These are phyloP conservation scores for Eulemur rubriventer DNA, from an alignment of 2,797 vertebrate species.

Conservation along the genomic window DNA sequence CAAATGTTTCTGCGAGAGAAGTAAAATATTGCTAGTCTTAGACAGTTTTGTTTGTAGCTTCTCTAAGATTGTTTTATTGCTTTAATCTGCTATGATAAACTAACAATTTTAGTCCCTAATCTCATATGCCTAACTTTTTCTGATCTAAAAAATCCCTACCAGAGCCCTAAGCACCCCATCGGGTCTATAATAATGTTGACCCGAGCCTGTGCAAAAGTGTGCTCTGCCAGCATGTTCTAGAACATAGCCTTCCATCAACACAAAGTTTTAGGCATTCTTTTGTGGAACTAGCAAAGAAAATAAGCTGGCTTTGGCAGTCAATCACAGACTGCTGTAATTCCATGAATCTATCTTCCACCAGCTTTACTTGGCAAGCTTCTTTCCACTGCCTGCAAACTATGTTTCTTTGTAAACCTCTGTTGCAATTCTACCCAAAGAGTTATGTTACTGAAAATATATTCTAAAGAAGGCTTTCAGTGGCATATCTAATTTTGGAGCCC, in stretches of 20 bases:
- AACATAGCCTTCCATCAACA: constrained; percentile 38
- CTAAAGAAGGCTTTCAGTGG: constrained; percentile 1
- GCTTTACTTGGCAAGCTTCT: background rate
- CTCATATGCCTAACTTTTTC: background rate
- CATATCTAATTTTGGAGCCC: background rate
- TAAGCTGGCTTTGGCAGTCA: constrained; percentile 45
- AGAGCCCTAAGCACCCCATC: constrained; percentile 28
- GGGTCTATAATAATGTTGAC: constrained; percentile 30
- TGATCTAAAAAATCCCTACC: constrained; percentile 64
- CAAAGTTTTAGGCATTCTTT: constrained; percentile 50
- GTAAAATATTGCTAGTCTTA: background rate
- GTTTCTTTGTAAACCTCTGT: constrained; percentile 31
- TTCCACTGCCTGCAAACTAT: constrained; percentile 39
- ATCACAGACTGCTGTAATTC: constrained; percentile 44
- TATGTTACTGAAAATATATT: constrained; percentile 43
- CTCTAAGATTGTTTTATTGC: constrained; percentile 31
- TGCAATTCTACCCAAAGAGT: background rate
- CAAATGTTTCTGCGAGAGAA: background rate
- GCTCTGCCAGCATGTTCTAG: background rate
- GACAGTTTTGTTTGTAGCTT: background rate
- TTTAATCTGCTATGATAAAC: background rate
- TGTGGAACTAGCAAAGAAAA: constrained; percentile 70
- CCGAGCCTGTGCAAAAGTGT: constrained; percentile 1
- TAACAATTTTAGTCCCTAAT: constrained; percentile 33
- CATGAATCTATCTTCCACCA: constrained; percentile 61